These are phyloP conservation scores for Agapetus fuscipes DNA, from an alignment of 2,888 invertebrate genomes.

Conservation along the genomic window DNA sequence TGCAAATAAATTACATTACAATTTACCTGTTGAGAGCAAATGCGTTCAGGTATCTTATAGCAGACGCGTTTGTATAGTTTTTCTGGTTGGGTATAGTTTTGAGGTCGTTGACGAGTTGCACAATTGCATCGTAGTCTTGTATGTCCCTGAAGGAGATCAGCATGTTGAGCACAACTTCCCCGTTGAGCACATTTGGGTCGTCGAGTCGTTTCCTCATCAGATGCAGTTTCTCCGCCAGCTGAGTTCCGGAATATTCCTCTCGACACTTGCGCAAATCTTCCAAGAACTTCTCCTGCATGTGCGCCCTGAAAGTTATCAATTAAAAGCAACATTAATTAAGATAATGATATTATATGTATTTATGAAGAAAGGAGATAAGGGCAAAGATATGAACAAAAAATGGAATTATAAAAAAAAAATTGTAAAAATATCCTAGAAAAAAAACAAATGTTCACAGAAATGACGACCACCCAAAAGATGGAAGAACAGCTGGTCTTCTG, in stretches of 20 bases:
- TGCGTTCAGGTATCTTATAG: conserved; percentile 88
- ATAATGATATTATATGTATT: no score
- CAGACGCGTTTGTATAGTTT: conserved; percentile 80
- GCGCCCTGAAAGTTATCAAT: conserved; percentile 60
- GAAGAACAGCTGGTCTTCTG: no score
- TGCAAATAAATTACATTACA: no score
- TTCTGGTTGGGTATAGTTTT: conserved; percentile 81
- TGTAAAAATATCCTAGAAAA: no score
- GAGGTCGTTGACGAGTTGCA: conserved; percentile 89
- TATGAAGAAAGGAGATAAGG: no score
- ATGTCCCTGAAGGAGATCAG: conserved; percentile 85
- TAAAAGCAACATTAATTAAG: no score
- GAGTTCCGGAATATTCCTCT: conserved; percentile 76
- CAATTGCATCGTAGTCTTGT: conserved; percentile 96
- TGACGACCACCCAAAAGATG: no score
- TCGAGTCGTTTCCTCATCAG: conserved; percentile 89
- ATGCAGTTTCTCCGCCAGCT: conserved; percentile 69
- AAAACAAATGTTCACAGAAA: no score
- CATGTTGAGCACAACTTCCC: conserved; percentile 92
- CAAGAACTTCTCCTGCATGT: conserved; percentile 95
- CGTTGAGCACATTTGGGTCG: conserved; percentile 92
- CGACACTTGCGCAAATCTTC: conserved; percentile 87
- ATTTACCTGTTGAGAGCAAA: conserved; percentile 85
- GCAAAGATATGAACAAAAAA: no score
- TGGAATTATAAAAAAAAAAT: no score